Base-by-base conservation (phyloP, 2,888 invertebrate species). In the Chaitophorus viminalis region DNA sequence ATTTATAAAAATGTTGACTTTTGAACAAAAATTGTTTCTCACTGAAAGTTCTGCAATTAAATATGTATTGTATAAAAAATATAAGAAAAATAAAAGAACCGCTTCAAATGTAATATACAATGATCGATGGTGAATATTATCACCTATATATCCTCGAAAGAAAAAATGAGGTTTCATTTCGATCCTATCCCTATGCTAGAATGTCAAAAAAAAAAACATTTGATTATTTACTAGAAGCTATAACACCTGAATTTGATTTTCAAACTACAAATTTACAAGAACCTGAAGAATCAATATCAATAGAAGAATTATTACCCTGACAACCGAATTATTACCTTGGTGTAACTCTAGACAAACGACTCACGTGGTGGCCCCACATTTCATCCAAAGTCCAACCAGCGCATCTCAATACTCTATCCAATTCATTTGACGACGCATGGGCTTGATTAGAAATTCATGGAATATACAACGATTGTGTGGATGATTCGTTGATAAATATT, bases 1-100 rank as follows among this genome's bases (percentile, higher is more conserved):
- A 11, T 54, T 54, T 54, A 54, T 54, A 54, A 54, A 72, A 72
- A 72, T 72, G 33, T 72, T 72, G 72, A 72, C 72, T 33, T 72
- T 72, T 72, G 72, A 72, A 72, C 72, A 33, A 72, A 33, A 72
- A 72, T 72, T 17, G 5, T 33, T 33, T 72, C 25, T 33, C 18
- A 72, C 33, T 33, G 72, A 72, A 72, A 33, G 72, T 18, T 33
- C 33, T 72, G 72, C 72, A 72, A 72, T 72, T 72, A 72, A 72
- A 72, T 72, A 25, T 72, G 72, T 72, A 21, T 21, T 33, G 33
- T 72, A 33, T 33, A 72, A 72, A 72, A 72, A 72, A 72, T 21
- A 33, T 31, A 33, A 72, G 33, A 72, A 72, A 70, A 18, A 72
- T 18, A 72, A 33, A 72, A 72, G 14, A 36, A 33, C 33, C 33